A percentile compares a stretch with the other conserved stretches of the same genome.
Evolutionary conservation across 92 coral and sea anemone genomes (phyloP).

Genomic region (Chrysogorgia sp.): DNA sequence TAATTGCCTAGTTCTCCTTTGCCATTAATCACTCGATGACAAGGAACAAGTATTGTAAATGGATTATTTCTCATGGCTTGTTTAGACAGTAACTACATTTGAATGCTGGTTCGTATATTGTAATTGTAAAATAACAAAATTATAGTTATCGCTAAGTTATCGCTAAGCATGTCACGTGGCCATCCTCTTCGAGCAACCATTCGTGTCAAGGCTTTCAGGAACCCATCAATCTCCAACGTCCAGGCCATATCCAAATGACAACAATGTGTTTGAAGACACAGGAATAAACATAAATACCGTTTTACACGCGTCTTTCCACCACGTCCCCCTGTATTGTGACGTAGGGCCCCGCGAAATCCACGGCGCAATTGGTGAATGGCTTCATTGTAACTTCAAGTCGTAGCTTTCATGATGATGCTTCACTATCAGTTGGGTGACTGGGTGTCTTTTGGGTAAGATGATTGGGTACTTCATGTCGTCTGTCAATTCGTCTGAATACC

Average conservation of each 20-base stretch:
- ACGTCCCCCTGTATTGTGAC: background rate
- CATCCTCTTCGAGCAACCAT: slow-evolving; percentile 1
- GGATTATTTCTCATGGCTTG: slow-evolving; percentile 96
- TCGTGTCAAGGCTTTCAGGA: background rate
- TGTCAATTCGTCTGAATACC: too few species aligned
- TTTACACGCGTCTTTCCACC: background rate
- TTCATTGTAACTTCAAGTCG: too few species aligned
- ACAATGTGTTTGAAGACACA: slow-evolving; percentile 45
- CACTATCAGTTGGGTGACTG: too few species aligned
- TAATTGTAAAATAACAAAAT: too few species aligned
- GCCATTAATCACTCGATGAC: slow-evolving; percentile 86
- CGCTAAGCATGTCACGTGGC: too few species aligned
- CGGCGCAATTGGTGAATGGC: too few species aligned
- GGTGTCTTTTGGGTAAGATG: too few species aligned
- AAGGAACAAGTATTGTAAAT: slow-evolving; percentile 90
- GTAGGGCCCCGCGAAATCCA: background rate
- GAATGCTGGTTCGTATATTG: too few species aligned
- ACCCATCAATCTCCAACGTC: background rate
- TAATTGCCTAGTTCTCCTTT: slow-evolving; percentile 82
- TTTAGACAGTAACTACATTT: too few species aligned
- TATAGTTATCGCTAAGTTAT: too few species aligned
- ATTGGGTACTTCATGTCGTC: too few species aligned
- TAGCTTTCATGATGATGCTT: too few species aligned
- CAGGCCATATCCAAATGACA: background rate
- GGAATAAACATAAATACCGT: slow-evolving; percentile 18